Evolutionary conservation across 2,113 vertebrate genomes (phyloP), one percentile per base, ranked within the genome.

Genomic region (Podarcis cretensis): DNA sequence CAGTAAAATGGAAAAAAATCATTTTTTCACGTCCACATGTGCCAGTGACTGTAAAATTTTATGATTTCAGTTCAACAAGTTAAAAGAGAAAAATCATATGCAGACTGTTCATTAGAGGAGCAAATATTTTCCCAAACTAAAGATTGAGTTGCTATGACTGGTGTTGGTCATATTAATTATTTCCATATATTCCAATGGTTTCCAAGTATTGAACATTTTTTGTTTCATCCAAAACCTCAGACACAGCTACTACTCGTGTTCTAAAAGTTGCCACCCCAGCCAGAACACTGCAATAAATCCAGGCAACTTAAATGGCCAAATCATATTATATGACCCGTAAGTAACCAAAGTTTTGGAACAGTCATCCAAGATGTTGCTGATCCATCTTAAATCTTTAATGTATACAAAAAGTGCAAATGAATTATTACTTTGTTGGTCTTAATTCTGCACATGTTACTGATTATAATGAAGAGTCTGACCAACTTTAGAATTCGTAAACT

Each of bases 11-110:
- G 27, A 80, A 66, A 9, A 86, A 65, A 81, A 84, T 35, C 93
- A 93, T 94, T 94, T 92, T 92, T 96, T 85, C 77, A 88, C 73
- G 81, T 69, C 68, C 84, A 89, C 86, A 93, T 78, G 85, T 89
- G 83, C 84, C 87, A 87, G 63, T 86, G 68, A 59, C 74, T 32
- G 37, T 69, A 87, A 81, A 83, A 74, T 76, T 79, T 87, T 89
- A 82, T 57, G 76, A 66, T 79, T 94, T 88, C 43, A 69, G 35
- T 81, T 89, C 63, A 90, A 25, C 48, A 59, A 76, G 25, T 83
- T 89, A 90, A 35, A 90, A 68, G 82, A 71, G 79, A 90, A 87
- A 94, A 65, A 87, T 40, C 27, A 80, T 13, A 89, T 16, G 23
- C 84, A 79, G 88, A 75, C 69, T 84, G 89, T 59, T n/a, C 86